These are phyloP conservation scores for Plecotus auritus DNA, from an alignment of 2,113 vertebrate species.

Conservation along the genomic window DNA sequence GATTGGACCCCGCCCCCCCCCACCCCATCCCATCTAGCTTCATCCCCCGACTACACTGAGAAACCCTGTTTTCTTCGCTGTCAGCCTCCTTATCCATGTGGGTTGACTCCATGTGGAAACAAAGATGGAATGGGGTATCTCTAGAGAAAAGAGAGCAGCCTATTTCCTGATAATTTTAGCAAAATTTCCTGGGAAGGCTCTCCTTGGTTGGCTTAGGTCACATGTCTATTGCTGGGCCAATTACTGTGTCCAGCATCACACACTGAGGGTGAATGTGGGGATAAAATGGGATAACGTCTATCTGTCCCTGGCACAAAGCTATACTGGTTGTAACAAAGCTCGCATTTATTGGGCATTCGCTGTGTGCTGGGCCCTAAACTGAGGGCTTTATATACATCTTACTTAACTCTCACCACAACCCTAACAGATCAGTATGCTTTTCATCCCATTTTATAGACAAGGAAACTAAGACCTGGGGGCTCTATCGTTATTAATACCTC, in stretches of 20 bases:
- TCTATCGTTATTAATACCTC: background rate
- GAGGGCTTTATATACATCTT: background rate
- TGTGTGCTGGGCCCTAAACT: no score
- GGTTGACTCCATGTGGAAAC: background rate
- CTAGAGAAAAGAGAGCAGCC: background rate
- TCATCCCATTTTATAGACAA: background rate
- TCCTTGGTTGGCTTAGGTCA: background rate
- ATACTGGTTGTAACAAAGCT: background rate
- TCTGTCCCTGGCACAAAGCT: background rate
- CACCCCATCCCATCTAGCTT: background rate
- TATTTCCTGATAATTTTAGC: background rate
- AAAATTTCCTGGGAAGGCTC: background rate
- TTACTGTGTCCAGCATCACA: background rate
- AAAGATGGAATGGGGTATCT: background rate
- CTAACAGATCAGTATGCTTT: background rate
- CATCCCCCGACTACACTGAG: background rate
- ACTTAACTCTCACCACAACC: background rate
- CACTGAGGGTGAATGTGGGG: background rate
- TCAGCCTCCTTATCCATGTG: background rate
- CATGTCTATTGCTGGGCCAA: background rate
- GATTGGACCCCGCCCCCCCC: background rate
- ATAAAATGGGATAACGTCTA: background rate
- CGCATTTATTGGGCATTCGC: background rate
- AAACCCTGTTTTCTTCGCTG: background rate
- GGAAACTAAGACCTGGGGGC: background rate